phyloP scores from a whole-genome alignment of 1,140 invertebrate species.

The Drosophila bocqueti region DNA sequence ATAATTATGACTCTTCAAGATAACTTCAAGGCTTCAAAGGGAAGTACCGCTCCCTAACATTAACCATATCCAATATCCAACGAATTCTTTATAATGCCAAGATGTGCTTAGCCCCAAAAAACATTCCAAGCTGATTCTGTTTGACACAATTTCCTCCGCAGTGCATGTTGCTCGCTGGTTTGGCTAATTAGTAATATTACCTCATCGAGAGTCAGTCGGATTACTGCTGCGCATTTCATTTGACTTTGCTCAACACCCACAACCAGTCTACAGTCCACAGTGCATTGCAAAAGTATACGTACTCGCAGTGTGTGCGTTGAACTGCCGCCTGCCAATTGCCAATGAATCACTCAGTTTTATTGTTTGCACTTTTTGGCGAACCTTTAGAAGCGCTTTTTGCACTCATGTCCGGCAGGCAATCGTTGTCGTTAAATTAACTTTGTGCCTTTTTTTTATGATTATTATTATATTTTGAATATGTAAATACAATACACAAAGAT shows the following conservation, averaged over 20 bases:
- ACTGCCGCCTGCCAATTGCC: conserved; percentile 40
- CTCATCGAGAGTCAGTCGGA: conserved; percentile 49
- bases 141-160: conserved; percentile 23
- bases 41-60: not conserved
- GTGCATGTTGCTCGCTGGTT: conserved; percentile 10
- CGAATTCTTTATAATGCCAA: not conserved
- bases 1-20: not conserved
- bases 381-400: conserved; percentile 29
- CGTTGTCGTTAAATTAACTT: conserved; percentile 42
- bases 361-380: conserved; percentile 30
- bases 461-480: conserved; percentile 38
- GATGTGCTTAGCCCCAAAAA: conserved; percentile 5
- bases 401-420: conserved; percentile 65
- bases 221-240: conserved; percentile 69
- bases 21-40: not conserved
- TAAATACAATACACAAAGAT: conserved; percentile 17
- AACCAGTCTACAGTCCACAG: conserved; percentile 51
- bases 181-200: conserved; percentile 65
- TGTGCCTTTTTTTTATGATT: conserved; percentile 34
- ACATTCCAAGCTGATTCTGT: not conserved
- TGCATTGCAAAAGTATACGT: conserved; percentile 49
- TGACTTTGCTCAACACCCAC: conserved; percentile 49
- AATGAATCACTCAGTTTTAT: conserved; percentile 64
- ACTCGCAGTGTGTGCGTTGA: conserved; percentile 37
- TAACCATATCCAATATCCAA: not conserved